Evolutionary conservation across 2,797 vertebrate genomes (phyloP), one percentile per base, ranked within the genome.

Genomic region (Australoheros facetus): DNA sequence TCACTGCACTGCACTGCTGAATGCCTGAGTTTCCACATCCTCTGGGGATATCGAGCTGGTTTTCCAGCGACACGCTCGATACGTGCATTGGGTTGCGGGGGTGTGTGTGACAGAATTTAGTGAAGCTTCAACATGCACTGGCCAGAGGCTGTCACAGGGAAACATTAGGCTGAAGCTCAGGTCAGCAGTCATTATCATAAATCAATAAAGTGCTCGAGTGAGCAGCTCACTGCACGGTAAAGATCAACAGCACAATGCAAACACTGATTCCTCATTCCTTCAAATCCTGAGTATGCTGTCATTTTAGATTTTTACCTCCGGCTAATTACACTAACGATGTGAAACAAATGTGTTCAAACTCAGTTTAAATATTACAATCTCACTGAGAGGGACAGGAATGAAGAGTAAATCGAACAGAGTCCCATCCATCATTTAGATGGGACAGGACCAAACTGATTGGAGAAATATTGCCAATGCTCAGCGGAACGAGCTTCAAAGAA

Each of bases 111-210:
- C 93, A 89, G 86, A 83, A 87, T 91, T 89, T 82, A 81, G 83
- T 3, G 72, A 79, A 74, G 85, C 76, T 84, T 89, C 79, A 85
- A 89, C 57, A 75, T 83, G 88, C 84, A 70, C 71, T 42, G 83
- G 86, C 89, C 84, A 66, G 80, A 83, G 88, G 71, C 77, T 71
- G 75, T 90, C 91, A 87, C 48, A 34, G 76, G 77, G 88, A 73
- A 92, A 85, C 62, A 9, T 3, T 2, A 62, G 84, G 76, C 84
- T 58, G 51, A 71, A 34, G 77, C 64, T 70, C 71, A 42, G 78
- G 57, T 75, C 77, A 60, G 84, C 79, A 32, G 72, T 30, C 76
- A 89, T 94, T 93, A 94, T 77, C 93, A 95, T 94, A 92, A 94
- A 94, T 95, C 94, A 89, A 95, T 95, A 82, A 34, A 64, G 80